A percentile compares a stretch with the other conserved stretches of the same genome.
Evolutionary conservation across 2,113 vertebrate species (phyloP).

Genomic region (Bungarus multicinctus): DNA sequence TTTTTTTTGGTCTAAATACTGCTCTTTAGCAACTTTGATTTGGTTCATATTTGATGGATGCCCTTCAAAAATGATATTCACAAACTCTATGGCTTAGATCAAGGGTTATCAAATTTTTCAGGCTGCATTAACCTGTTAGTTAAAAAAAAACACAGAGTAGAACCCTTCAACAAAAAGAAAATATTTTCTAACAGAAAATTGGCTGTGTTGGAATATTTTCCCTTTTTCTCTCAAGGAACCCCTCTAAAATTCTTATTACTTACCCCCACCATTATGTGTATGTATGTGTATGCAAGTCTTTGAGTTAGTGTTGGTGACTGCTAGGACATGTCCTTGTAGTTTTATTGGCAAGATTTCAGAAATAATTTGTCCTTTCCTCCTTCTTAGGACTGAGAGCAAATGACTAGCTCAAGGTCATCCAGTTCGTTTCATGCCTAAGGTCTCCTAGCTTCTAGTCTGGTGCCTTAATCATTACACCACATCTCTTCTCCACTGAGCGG

Average conservation of each 20-base stretch:
- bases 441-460: not conserved
- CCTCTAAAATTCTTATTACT: not conserved
- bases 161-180: not conserved
- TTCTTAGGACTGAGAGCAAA: not conserved
- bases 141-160: not conserved
- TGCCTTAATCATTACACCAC: not conserved
- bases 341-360: not conserved
- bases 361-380: not conserved
- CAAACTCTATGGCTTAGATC: not conserved
- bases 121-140: not conserved
- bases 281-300: not conserved
- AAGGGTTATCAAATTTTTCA: not conserved
- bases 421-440: not conserved
- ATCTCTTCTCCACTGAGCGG: not conserved
- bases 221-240: not conserved
- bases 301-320: not conserved
- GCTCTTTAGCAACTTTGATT: not conserved
- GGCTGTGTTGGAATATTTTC: not conserved
- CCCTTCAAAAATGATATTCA: not conserved
- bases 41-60: not conserved
- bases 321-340: not conserved
- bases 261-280: not conserved
- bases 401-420: not conserved
- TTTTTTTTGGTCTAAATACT: not conserved
- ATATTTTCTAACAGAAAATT: not conserved